Evolutionary conservation across 1,140 invertebrate genomes (phyloP).

Genomic region (Daktulosphaira vitifoliae): DNA sequence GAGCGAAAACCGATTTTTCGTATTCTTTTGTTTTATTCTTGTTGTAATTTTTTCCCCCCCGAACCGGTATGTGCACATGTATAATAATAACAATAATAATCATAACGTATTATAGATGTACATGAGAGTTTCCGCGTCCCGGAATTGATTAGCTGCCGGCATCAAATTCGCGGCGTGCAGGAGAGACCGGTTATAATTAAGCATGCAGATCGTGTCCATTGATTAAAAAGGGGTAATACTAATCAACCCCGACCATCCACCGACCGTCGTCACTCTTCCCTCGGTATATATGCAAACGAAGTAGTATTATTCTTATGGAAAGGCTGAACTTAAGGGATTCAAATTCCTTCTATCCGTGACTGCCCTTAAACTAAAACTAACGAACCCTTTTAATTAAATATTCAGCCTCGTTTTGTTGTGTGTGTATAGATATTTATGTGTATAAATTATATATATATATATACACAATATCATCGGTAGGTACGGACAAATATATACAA

Average conservation of each 20-base stretch:
- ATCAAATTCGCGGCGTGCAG: background rate
- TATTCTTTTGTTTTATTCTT: background rate
- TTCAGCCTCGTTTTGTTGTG: conserved; percentile 32
- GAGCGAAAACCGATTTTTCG: conserved; percentile 8
- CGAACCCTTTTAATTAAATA: conserved; percentile 34
- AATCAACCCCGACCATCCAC: conserved; percentile 21
- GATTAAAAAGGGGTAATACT: conserved; percentile 34
- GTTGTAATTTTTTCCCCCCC: background rate
- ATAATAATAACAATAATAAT: too few relatives aligned
- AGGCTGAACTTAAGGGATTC: conserved; percentile 34
- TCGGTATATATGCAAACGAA: conserved; percentile 29
- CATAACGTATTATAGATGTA: background rate
- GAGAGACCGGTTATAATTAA: conserved; percentile 33
- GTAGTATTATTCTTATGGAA: conserved; percentile 33
- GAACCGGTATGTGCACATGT: conserved; percentile 11
- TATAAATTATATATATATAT: background rate
- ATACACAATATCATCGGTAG: background rate
- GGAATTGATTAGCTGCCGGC: conserved; percentile 30
- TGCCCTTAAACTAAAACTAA: conserved; percentile 34
- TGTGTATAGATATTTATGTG: background rate
- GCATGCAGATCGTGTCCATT: conserved; percentile 34
- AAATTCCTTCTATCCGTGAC: conserved; percentile 34
- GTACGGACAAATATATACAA: background rate
- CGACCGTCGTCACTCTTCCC: background rate
- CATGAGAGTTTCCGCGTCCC: conserved; percentile 27